Percentiles rank a stretch among this genome's conserved stretches.
These are phyloP conservation scores for Amblyjoppa fuscipennis DNA, from an alignment of 2,888 invertebrate species.

Conservation along the genomic window DNA sequence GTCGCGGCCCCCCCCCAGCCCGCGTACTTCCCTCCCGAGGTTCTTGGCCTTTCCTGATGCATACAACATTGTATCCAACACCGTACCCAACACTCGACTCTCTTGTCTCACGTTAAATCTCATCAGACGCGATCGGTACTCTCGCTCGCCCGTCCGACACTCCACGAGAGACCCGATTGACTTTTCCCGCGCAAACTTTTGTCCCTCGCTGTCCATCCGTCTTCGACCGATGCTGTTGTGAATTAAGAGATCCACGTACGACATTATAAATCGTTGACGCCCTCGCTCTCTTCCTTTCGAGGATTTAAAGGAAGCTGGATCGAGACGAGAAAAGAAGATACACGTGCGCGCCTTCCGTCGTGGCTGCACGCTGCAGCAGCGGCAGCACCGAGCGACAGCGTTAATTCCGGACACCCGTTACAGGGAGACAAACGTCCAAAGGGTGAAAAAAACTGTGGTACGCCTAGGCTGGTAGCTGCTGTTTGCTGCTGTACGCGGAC, in stretches of 20 bases:
- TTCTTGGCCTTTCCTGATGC: constrained; percentile 55
- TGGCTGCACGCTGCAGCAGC: constrained; percentile 20
- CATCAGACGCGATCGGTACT: constrained; percentile 70
- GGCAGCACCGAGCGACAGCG: constrained; percentile 63
- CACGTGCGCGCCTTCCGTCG: constrained; percentile 50
- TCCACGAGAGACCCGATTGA: constrained; percentile 28
- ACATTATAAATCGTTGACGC: background rate
- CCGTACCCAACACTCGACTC: constrained; percentile 41
- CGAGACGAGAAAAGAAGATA: constrained; percentile 56
- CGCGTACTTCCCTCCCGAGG: constrained; percentile 8
- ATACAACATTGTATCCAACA: constrained; percentile 2
- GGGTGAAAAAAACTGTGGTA: constrained; percentile 80
- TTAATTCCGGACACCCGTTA: constrained; percentile 84
- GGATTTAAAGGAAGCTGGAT: constrained; percentile 60
- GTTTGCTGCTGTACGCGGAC: constrained; percentile 70
- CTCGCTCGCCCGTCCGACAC: constrained; percentile 31
- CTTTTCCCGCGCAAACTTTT: constrained; percentile 29
- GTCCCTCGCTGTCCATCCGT: background rate
- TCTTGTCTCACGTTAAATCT: constrained; percentile 66
- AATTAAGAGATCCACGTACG: background rate
- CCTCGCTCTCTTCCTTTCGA: background rate
- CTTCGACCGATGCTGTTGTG: background rate
- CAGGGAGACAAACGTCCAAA: constrained; percentile 81
- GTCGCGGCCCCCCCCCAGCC: background rate
- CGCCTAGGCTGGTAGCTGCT: constrained; percentile 11